Evolutionary conservation across 2,113 vertebrate genomes (phyloP).

Genomic region (Syrmaticus mikado): DNA sequence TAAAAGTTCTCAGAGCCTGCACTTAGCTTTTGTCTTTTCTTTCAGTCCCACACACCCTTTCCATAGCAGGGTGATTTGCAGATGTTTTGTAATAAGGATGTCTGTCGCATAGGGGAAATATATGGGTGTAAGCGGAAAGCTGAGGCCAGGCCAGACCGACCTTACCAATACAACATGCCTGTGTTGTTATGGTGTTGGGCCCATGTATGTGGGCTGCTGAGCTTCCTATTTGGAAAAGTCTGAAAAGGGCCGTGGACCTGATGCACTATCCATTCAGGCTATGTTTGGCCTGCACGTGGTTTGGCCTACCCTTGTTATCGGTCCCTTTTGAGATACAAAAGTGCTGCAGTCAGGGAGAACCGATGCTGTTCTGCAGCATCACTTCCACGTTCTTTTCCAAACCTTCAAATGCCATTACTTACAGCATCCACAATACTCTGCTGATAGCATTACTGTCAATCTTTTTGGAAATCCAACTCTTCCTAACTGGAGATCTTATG

Average conservation of each 20-base stretch:
- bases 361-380: neutral
- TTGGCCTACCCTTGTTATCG: neutral
- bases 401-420: neutral
- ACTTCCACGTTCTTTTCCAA: neutral
- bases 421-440: neutral
- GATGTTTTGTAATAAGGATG: neutral
- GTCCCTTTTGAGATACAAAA: neutral
- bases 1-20: neutral
- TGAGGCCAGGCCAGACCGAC: neutral
- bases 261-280: neutral
- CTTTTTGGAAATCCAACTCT: neutral
- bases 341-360: neutral
- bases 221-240: neutral
- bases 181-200: rapidly evolving
- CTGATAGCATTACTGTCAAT: neutral
- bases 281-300: neutral
- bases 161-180: neutral
- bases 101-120: neutral
- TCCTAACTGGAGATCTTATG: neutral
- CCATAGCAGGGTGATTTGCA: neutral
- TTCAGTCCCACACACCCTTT: neutral
- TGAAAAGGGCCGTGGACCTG: neutral
- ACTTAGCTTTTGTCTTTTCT: neutral
- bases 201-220: rapidly evolving
- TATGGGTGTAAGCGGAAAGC: neutral